Percentiles rank a stretch among this genome's conserved stretches.
phyloP scores from a whole-genome alignment of 2,113 vertebrate species.

The Copsychus sechellarum region DNA sequence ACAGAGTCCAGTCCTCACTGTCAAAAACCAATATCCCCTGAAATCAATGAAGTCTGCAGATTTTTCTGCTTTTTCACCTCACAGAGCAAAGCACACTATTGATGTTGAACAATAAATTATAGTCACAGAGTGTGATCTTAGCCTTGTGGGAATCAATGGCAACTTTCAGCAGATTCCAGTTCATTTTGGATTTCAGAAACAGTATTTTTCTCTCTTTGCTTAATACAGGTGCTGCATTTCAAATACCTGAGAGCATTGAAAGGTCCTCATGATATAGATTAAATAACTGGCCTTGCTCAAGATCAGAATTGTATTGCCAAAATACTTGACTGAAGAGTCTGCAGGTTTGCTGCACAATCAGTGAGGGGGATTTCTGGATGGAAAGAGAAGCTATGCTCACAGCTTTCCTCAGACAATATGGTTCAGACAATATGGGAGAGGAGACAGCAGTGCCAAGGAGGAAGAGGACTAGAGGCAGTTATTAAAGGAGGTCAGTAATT shows the following conservation, averaged over 20 bases:
- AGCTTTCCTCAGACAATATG: not conserved
- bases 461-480: not conserved
- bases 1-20: not conserved
- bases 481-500: not conserved
- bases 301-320: not conserved
- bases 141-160: accelerated
- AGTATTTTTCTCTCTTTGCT: not conserved
- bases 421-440: not conserved
- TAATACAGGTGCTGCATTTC: not conserved
- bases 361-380: not conserved
- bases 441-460: not conserved
- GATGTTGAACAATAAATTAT: not conserved
- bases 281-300: not conserved
- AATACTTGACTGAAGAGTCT: not conserved
- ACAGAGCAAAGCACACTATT: not conserved
- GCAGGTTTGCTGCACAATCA: not conserved
- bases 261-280: not conserved
- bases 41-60: not conserved
- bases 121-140: not conserved
- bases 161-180: not conserved
- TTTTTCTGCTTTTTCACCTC: not conserved
- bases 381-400: not conserved
- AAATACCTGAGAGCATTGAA: not conserved
- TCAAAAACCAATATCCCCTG: not conserved
- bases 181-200: not conserved